Conservation (phyloP, 2,113 vertebrate genomes). For the Greenwoodochromis staneri region DNA sequence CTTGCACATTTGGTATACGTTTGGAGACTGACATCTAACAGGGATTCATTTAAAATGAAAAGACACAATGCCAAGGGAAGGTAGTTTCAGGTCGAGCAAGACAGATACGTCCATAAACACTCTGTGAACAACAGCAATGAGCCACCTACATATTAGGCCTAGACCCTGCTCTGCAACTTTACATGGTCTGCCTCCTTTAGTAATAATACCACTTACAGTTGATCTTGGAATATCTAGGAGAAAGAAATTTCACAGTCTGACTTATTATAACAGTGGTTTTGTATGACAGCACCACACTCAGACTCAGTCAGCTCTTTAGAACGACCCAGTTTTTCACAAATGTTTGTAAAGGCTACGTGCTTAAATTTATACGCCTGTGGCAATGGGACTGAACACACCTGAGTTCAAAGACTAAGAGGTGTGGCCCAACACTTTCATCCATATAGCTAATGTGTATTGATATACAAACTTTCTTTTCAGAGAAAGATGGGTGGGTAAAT, state of each 20-base stretch:
- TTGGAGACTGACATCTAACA: neutral
- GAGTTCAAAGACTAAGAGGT: neutral
- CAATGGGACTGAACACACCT: neutral
- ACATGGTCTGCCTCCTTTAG: neutral
- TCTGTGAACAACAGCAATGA: neutral
- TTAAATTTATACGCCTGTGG: neutral
- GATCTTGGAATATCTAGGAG: neutral
- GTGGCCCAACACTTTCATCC: neutral
- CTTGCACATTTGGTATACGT: accelerated
- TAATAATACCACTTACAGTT: neutral
- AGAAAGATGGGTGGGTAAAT: neutral
- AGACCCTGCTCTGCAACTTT: neutral
- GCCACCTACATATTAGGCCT: neutral
- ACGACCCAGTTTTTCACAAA: accelerated
- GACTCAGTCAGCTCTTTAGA: neutral
- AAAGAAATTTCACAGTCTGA: neutral
- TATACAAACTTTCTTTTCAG: neutral
- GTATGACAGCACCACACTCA: neutral
- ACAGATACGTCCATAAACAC: neutral
- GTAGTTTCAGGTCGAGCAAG: neutral
- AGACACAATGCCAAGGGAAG: neutral
- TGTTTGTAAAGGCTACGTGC: neutral
- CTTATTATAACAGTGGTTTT: neutral
- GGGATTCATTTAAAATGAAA: neutral
- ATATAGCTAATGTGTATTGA: neutral